A percentile compares a stretch with the other conserved stretches of the same genome.
phyloP scores from a whole-genome alignment of 2,113 vertebrate species.

The Willisornis vidua region DNA sequence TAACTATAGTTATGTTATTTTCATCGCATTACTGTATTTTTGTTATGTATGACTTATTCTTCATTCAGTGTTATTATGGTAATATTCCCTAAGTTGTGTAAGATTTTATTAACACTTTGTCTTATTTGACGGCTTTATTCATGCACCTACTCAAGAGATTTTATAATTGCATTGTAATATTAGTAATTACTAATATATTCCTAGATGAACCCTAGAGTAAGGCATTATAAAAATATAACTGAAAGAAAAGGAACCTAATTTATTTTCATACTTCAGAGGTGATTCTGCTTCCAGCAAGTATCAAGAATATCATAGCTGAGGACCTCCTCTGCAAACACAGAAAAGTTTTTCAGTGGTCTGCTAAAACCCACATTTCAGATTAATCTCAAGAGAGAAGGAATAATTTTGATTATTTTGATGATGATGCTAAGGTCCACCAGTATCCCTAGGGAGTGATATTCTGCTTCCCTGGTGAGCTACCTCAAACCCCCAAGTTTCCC shows the following conservation, averaged over 20 bases:
- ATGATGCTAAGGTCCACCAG: neutral
- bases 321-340: neutral
- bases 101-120: constrained; percentile 51
- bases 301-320: neutral
- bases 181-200: neutral
- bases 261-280: neutral
- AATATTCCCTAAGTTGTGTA: neutral
- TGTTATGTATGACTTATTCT: constrained; percentile 16
- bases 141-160: neutral
- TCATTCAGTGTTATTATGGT: neutral
- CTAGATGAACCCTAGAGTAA: neutral
- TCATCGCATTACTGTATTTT: neutral
- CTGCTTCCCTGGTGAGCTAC: neutral
- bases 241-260: neutral
- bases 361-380: neutral
- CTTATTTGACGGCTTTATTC: constrained; percentile 42
- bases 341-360: neutral
- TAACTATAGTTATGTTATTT: neutral
- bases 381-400: neutral
- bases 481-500: neutral
- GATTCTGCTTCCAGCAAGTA: neutral
- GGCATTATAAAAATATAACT: neutral
- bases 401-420: neutral
- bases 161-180: constrained; percentile 16
- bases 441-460: neutral